Evolutionary conservation across 2,113 vertebrate species (phyloP), one percentile per base, ranked within the genome.

Genomic region (Serinus canaria): DNA sequence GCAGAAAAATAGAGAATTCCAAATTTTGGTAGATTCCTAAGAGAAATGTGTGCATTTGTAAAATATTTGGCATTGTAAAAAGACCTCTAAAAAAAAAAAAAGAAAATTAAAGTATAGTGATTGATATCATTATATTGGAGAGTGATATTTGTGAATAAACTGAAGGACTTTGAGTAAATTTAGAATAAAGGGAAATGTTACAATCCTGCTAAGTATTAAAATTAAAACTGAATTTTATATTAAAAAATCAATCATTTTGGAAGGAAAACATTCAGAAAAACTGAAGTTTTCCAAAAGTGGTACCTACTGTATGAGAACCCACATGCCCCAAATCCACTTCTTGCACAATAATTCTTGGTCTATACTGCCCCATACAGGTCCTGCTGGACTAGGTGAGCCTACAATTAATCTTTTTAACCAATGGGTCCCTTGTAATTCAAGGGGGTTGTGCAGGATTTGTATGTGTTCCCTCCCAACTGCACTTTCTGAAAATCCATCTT

Each of bases 301-400:
- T 55, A 15, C 9, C n/a, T 69, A 41, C 30, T 39, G 2, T 14
- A 22, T 49, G 50, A 75, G 39, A 91, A 39, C 28, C 23, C 18
- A 59, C 7, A 58, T 28, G 24, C 46, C 59, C 85, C 9, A 90
- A 79, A 46, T 44, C 41, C 39, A 58, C 6, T 44, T 82, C 64
- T 83, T 81, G 31, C 53, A 73, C 0, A 0, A 15, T 67, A 90
- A 91, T 74, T 70, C 82, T 92, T 96, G 49, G 39, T 93, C 50
- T 96, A 22, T 63, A 78, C 90, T 96, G 95, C 93, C 95, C 77
- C 88, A 91, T 81, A 52, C 90, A 96, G 93, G 92, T 87, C 25
- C 83, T 90, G 28, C 17, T 68, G 76, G 27, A 56, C 41, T 56
- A 21, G 63, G 17, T 73, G 64, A 92, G 58, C 33, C 9, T 28